Evolutionary conservation across 2,888 invertebrate species (phyloP).

Genomic region (Mechanitis mazaeus): DNA sequence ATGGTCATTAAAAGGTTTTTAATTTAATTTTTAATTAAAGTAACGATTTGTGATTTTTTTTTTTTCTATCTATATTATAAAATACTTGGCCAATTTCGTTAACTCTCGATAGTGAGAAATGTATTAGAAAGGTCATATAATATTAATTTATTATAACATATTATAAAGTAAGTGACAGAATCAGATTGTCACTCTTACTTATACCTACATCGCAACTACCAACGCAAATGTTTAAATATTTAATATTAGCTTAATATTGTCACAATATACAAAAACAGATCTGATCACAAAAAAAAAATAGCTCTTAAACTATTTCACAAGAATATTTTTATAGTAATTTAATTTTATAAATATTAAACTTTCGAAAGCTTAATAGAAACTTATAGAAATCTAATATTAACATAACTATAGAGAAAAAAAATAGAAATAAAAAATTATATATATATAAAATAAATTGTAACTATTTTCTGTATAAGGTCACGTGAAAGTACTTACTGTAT

Average conservation of each 20-base stretch:
- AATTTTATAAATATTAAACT: too few relatives aligned
- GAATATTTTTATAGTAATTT: too few relatives aligned
- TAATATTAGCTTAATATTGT: too few relatives aligned
- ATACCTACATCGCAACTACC: constrained; percentile 45
- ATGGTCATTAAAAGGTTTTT: too few relatives aligned
- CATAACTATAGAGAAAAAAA: too few relatives aligned
- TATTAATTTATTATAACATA: not conserved
- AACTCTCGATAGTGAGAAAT: constrained; percentile 18
- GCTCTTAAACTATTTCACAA: too few relatives aligned
- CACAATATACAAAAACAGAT: too few relatives aligned
- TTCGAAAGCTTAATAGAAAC: too few relatives aligned
- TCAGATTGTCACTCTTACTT: constrained; percentile 49
- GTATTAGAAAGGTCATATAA: not conserved
- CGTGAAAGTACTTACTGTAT: constrained; percentile 19
- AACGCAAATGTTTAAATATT: constrained; percentile 44
- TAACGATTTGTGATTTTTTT: not conserved
- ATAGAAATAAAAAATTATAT: too few relatives aligned
- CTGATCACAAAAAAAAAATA: too few relatives aligned
- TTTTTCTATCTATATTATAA: constrained; percentile 8
- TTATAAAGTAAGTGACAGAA: constrained; percentile 10
- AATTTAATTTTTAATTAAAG: not conserved
- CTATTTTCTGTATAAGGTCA: not conserved
- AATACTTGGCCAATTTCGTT: constrained; percentile 21
- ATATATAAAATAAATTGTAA: too few relatives aligned
- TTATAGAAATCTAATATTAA: too few relatives aligned